phyloP scores from a whole-genome alignment of 2,113 vertebrate species.

The Phodopus roborovskii region DNA sequence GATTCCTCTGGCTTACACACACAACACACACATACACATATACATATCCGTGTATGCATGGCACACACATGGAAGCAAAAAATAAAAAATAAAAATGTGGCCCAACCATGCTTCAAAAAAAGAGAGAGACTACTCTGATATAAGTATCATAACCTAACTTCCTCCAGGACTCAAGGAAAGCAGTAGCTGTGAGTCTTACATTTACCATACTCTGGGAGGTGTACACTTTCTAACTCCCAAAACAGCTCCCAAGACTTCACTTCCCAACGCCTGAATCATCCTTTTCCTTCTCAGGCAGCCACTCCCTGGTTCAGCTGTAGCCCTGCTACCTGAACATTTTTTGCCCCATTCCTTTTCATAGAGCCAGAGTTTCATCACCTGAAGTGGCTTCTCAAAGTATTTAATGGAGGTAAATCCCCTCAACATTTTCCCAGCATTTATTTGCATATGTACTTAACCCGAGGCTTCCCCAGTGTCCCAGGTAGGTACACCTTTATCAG shows the following conservation, averaged over 20 bases:
- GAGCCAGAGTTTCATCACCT: constrained; percentile 64
- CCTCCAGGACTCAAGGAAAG: background rate
- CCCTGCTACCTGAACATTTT: constrained; percentile 38
- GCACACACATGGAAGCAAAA: background rate
- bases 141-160: background rate
- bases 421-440: constrained; percentile 72
- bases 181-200: background rate
- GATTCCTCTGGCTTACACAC: background rate
- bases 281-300: background rate
- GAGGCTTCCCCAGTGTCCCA: constrained; percentile 23
- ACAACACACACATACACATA: background rate
- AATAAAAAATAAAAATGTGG: background rate
- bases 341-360: constrained; percentile 60
- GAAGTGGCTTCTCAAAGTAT: constrained; percentile 38
- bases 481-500: constrained; percentile 31
- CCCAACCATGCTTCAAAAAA: background rate
- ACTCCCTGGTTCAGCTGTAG: background rate
- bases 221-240: background rate
- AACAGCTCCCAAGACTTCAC: background rate
- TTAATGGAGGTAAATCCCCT: constrained; percentile 59
- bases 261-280: constrained; percentile 44
- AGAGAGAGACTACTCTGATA: background rate
- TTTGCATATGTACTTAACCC: constrained; percentile 63
- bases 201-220: background rate
- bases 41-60: background rate